phyloP scores from a whole-genome alignment of 2,797 vertebrate genomes.

The Rhodeus uyekii region DNA sequence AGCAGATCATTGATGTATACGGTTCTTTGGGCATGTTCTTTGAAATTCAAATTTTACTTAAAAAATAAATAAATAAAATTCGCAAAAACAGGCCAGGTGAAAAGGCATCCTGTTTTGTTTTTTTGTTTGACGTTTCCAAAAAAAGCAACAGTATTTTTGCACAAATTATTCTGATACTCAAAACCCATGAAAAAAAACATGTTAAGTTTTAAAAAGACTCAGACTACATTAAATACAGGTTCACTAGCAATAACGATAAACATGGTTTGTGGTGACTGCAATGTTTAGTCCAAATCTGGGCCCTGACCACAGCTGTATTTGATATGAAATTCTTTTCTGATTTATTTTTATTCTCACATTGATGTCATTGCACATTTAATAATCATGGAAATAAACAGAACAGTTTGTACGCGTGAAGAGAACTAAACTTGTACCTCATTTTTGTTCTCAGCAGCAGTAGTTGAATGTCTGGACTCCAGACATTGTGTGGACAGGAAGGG shows the following conservation, averaged over 20 bases:
- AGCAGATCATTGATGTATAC: background rate
- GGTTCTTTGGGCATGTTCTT: background rate
- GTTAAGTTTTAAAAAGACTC: background rate
- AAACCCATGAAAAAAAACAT: background rate
- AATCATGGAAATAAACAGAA: conserved; percentile 10
- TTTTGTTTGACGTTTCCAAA: background rate
- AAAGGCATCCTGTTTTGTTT: background rate
- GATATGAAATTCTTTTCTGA: background rate
- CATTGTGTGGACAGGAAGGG: background rate
- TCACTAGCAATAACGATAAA: conserved; percentile 10
- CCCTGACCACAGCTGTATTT: background rate
- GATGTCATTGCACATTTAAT: conserved; percentile 10
- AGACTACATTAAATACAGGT: background rate
- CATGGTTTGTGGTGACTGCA: conserved; percentile 1
- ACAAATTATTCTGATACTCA: background rate
- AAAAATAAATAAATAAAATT: too few species aligned
- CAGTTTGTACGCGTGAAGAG: background rate
- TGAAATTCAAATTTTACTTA: background rate
- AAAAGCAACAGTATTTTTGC: background rate
- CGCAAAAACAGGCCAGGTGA: background rate
- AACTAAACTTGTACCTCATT: background rate
- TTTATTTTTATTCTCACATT: conserved; percentile 12
- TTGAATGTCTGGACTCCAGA: background rate
- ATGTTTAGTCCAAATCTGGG: background rate
- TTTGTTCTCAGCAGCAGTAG: background rate